These are phyloP conservation scores for Pitangus sulphuratus DNA, from an alignment of 2,797 vertebrate genomes.

Conservation along the genomic window DNA sequence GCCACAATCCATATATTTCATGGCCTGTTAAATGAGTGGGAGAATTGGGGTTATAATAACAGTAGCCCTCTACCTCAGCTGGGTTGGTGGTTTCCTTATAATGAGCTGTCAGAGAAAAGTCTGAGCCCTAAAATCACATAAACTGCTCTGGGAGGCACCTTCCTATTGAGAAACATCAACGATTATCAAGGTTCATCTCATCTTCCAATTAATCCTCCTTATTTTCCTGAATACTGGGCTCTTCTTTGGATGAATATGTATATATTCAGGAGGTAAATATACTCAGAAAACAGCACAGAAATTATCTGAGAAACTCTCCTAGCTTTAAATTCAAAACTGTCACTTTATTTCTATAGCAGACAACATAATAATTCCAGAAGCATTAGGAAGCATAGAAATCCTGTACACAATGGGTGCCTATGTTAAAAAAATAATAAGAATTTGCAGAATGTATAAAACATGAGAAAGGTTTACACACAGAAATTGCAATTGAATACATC, in stretches of 20 bases:
- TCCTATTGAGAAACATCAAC: background rate
- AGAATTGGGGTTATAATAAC: background rate
- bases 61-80: background rate
- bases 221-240: background rate
- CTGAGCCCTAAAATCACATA: background rate
- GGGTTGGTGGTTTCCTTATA: background rate
- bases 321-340: background rate
- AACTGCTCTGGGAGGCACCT: background rate
- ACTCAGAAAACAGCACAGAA: background rate
- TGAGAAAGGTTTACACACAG: constrained; percentile 17
- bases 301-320: background rate
- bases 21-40: background rate
- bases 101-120: background rate
- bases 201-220: background rate
- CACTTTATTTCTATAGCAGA: constrained; percentile 11
- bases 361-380: constrained; percentile 13
- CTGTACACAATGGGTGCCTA: background rate
- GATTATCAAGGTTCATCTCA: background rate
- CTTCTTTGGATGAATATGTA: background rate
- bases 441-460: constrained; percentile 45
- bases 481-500: constrained; percentile 38
- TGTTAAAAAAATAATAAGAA: background rate
- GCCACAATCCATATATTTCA: background rate
- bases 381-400: background rate
- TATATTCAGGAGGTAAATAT: background rate